A percentile compares a stretch with the other conserved stretches of the same genome.
phyloP scores from a whole-genome alignment of 2,797 vertebrate species.

The Phataginus tricuspis region DNA sequence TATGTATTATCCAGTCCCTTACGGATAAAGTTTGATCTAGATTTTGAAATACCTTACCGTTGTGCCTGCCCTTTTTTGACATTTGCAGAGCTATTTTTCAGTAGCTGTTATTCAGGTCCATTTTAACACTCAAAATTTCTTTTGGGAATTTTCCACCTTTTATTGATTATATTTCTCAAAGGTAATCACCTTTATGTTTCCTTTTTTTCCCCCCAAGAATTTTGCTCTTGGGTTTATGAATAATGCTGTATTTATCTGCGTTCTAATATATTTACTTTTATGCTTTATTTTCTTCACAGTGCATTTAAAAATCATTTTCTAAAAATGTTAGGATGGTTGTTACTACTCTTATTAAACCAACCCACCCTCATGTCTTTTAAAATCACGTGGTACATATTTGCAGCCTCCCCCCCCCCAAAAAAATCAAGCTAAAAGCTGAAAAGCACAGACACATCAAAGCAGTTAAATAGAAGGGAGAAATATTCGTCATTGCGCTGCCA shows the following conservation, averaged over 20 bases:
- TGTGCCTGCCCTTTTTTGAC: neutral
- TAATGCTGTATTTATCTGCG: neutral
- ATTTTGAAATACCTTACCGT: neutral
- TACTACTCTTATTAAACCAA: conserved; percentile 16
- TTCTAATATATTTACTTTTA: conserved; percentile 35
- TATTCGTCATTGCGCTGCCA: neutral
- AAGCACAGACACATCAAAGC: neutral
- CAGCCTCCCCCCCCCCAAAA: neutral
- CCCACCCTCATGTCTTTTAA: neutral
- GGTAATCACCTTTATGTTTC: neutral
- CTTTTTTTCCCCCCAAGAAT: neutral
- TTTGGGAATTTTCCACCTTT: neutral
- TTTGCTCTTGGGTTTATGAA: conserved; percentile 14
- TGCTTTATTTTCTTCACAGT: conserved; percentile 41
- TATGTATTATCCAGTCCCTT: neutral
- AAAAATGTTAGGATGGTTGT: conserved; percentile 8
- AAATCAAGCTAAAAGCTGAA: conserved; percentile 24
- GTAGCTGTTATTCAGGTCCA: neutral
- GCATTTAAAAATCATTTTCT: neutral
- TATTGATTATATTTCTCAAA: conserved; percentile 23
- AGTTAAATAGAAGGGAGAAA: neutral
- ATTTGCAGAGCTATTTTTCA: neutral
- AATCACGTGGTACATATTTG: neutral
- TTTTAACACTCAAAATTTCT: neutral
- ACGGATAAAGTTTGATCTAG: neutral